These are phyloP conservation scores for Pomatostomus ruficeps DNA, from an alignment of 2,113 vertebrate species.

Conservation along the genomic window DNA sequence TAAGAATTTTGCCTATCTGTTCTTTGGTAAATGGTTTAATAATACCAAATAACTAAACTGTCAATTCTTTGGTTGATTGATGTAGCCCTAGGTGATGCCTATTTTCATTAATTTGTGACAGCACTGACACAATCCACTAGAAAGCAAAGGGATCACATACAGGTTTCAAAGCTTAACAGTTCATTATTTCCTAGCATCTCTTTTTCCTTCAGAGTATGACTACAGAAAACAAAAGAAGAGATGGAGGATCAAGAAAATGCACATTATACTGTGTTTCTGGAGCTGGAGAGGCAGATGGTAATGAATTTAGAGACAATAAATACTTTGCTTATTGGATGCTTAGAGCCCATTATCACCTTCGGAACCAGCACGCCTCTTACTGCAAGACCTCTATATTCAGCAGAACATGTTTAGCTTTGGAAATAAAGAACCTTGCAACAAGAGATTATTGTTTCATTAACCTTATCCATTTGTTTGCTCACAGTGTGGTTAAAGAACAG, in stretches of 20 bases:
- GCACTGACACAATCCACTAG: not conserved
- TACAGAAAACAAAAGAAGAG: slow-evolving; percentile 53
- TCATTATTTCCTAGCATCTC: not conserved
- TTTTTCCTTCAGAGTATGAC: slow-evolving; percentile 13
- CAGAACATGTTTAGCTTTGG: not conserved
- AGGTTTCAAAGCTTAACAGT: not conserved
- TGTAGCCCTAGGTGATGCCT: not conserved
- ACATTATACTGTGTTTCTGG: slow-evolving; percentile 53
- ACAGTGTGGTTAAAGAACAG: not conserved
- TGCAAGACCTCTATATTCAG: not conserved
- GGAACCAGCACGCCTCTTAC: not conserved
- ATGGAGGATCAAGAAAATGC: slow-evolving; percentile 45
- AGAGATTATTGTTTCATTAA: not conserved
- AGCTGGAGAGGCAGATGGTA: slow-evolving; percentile 66
- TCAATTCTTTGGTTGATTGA: not conserved
- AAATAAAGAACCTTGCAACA: not conserved
- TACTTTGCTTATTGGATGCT: not conserved
- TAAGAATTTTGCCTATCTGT: not conserved
- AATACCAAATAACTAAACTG: not conserved
- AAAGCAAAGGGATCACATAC: not conserved
- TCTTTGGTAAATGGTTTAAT: not conserved
- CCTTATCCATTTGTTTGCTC: not conserved
- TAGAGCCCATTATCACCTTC: not conserved
- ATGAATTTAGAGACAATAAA: slow-evolving; percentile 28
- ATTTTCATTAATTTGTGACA: not conserved